Evolutionary conservation across 2,888 invertebrate genomes (phyloP), one percentile per base, ranked within the genome.

Genomic region (Cantharis nigra): DNA sequence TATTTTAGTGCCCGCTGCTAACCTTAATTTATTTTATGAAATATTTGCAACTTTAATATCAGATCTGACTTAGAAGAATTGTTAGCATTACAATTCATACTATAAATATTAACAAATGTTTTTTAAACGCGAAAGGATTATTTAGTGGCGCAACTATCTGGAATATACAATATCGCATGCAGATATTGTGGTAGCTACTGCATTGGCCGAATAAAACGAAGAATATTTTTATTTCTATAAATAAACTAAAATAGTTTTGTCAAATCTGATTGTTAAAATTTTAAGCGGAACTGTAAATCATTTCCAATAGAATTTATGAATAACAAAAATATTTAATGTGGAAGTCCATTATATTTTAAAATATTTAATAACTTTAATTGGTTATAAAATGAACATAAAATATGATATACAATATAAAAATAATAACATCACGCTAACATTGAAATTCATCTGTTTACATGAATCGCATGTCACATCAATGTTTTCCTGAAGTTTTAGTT

Each of bases 401-500:
- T 49, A 49, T 49, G 49, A 49, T 49, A 49, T 49, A 49, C 49
- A 67, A 67, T 67, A 67, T 67, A 67, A 23, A 67, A 67, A 67
- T 67, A 67, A 26, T n/a, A 67, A 67, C 23, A 20, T 23, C 65
- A 67, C 65, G 65, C 65, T 67, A 67, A 67, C 65, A 67, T 67
- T 67, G 65, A 70, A 72, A 77, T 64, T 69, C 72, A 76, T 71
- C 69, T 75, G 20, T 70, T 64, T 71, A 72, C 72, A 72, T 72
- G 78, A 69, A 75, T 78, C 67, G 78, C 78, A 78, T 78, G 78
- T 70, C 72, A 71, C 64, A 72, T 72, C 70, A 75, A 71, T 23
- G 69, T 72, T 74, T 64, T 69, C 33, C 63, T 69, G 49, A 49
- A 67, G 74, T 70, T 76, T 63, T 33, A 69, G 71, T 13, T 20